Evolutionary conservation across 2,888 invertebrate species (phyloP).

Genomic region (Rhodophaea formosa): DNA sequence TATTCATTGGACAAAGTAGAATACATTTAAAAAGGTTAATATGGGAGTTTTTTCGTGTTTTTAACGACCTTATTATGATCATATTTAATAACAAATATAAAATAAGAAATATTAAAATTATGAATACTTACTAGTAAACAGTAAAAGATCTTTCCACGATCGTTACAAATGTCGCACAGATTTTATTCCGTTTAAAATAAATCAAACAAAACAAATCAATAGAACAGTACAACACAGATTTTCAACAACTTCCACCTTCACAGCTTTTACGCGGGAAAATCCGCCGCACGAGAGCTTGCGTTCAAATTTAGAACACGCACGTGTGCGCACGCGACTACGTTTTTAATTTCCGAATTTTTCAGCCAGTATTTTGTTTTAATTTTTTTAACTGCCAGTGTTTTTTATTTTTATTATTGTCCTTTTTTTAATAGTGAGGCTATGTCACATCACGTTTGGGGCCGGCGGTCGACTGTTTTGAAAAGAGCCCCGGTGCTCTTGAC

Average conservation of each 20-base stretch:
- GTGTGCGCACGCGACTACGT: conserved; percentile 24
- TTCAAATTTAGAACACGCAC: conserved; percentile 34
- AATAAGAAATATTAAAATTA: neutral
- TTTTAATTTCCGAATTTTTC: conserved; percentile 27
- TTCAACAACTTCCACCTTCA: conserved; percentile 8
- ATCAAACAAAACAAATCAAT: conserved; percentile 8
- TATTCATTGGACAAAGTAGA: too few relatives aligned
- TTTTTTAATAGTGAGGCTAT: conserved; percentile 39
- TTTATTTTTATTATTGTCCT: conserved; percentile 36
- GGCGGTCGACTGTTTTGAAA: conserved; percentile 65
- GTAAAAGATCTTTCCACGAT: conserved; percentile 2
- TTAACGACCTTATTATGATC: too few relatives aligned
- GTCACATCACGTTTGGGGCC: conserved; percentile 57
- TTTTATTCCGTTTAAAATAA: conserved; percentile 12
- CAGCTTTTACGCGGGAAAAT: conserved; percentile 42
- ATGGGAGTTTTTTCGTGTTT: too few relatives aligned
- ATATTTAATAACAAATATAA: neutral
- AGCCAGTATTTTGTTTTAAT: conserved; percentile 29
- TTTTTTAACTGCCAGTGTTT: conserved; percentile 29
- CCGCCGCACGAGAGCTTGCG: conserved; percentile 26
- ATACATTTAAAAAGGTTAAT: too few relatives aligned
- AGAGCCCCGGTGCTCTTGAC: conserved; percentile 72
- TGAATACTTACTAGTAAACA: conserved; percentile 13
- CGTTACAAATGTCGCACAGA: conserved; percentile 11
- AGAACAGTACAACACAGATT: conserved; percentile 18